phyloP scores from a whole-genome alignment of 2,113 vertebrate species.

The Apodemus sylvaticus region DNA sequence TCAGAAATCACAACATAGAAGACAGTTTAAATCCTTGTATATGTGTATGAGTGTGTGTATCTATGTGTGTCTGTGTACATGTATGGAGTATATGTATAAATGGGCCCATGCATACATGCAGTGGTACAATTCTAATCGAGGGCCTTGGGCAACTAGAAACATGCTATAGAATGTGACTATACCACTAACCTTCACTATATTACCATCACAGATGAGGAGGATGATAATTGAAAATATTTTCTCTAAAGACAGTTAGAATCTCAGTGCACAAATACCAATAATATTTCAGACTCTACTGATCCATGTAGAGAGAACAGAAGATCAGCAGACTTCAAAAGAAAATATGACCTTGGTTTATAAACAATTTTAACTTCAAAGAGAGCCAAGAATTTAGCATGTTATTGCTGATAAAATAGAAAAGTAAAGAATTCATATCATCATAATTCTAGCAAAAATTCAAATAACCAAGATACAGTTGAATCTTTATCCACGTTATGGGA shows the following conservation, averaged over 20 bases:
- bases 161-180: no score
- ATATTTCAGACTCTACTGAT: background rate
- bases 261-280: background rate
- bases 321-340: background rate
- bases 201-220: background rate
- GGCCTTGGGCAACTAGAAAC: background rate
- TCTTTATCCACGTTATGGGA: background rate
- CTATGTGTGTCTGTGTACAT: background rate
- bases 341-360: background rate
- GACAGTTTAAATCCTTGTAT: background rate
- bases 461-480: background rate
- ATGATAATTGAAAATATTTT: background rate
- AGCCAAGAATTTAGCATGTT: background rate
- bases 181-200: no score
- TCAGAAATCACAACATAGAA: background rate
- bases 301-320: background rate
- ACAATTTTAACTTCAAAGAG: background rate
- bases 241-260: background rate
- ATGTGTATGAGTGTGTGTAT: background rate
- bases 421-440: background rate
- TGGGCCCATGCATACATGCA: background rate
- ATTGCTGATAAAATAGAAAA: background rate
- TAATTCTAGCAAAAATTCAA: background rate
- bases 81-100: rapidly evolving
- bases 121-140: background rate